Conservation (phyloP, 2,888 invertebrate genomes). For the Ectemnius lituratus region DNA sequence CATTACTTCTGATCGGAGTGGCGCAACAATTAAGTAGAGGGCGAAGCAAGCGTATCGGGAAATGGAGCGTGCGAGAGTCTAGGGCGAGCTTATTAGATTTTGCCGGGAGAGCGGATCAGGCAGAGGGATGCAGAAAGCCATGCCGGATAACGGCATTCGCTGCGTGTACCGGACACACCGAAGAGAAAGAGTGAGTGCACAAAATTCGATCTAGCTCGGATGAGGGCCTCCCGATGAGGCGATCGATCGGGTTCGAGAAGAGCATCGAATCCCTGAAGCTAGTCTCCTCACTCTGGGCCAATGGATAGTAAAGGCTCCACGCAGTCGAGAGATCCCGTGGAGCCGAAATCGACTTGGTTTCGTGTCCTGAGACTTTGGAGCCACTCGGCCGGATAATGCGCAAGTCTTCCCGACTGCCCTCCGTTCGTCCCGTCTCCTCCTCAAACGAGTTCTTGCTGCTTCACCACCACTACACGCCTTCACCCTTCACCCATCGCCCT, state of each 20-base stretch:
- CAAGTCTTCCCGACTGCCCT: constrained; percentile 54
- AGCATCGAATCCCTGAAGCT: constrained; percentile 23
- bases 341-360: constrained; percentile 51
- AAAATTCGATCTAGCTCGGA: constrained; percentile 48
- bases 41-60: too few species aligned
- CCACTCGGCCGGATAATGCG: constrained; percentile 68
- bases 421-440: constrained; percentile 38
- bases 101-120: too few species aligned
- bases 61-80: constrained; percentile 6
- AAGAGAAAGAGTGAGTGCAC: constrained; percentile 18
- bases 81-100: background rate
- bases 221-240: constrained; percentile 35
- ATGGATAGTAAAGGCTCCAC: constrained; percentile 50
- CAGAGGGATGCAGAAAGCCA: constrained; percentile 27
- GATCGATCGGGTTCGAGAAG: constrained; percentile 40
- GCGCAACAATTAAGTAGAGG: too few species aligned
- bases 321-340: constrained; percentile 35
- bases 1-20: too few species aligned
- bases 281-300: constrained; percentile 30
- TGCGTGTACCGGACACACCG: constrained; percentile 15
- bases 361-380: constrained; percentile 48
- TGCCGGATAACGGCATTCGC: constrained; percentile 10
- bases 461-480: too few species aligned
- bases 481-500: too few species aligned
- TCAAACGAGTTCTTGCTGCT: constrained; percentile 50